Base-by-base conservation (phyloP, 2,113 vertebrate genomes). In the Onychostruthus taczanowskii region DNA sequence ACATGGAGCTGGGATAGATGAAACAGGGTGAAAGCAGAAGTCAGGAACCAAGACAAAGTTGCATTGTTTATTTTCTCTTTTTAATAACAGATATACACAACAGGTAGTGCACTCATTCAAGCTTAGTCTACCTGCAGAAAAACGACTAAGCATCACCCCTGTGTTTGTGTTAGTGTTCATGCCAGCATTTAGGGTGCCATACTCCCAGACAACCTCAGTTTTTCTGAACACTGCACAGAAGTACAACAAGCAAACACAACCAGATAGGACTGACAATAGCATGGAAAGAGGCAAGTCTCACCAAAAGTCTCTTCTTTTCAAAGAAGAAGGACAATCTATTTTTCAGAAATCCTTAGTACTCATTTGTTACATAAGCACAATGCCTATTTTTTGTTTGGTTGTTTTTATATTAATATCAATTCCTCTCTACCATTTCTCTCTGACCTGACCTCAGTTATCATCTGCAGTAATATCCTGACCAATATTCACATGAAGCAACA, bases 201-300 rank as follows among this genome's bases (percentile, higher is more conserved):
- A 2, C 2, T 52, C 12, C 11, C 2, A 2, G 19, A 63, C 3
- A 66, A 2, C 6, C 10, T 24, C 26, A 44, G 37, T 28, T 62
- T 58, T 61, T 74, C 14, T 43, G 31, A 69, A 26, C 7, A 2
- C 24, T 93, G 46, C 31, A n/a, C 4, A 33, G n/a, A 10, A 87
- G 6, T 21, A 37, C 22, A 68, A 35, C 4, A 64, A 64, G 20
- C 3, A 84, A 76, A 50, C 1, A 3, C 15, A 72, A 27, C 17
- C 13, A 76, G 46, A 59, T 50, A 76, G 27, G 15, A 50, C 14
- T 27, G 9, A 16, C 8, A 64, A 59, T 11, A 72, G 14, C 8
- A 12, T 9, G 18, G 21, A 18, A 64, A 47, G n/a, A 61, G 13
- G 4, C 7, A 74, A 58, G 16, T 27, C 43, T 69, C n/a, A 46